These are phyloP conservation scores for Auanema freiburgensis DNA, from an alignment of 2,888 invertebrate species.

Conservation along the genomic window DNA sequence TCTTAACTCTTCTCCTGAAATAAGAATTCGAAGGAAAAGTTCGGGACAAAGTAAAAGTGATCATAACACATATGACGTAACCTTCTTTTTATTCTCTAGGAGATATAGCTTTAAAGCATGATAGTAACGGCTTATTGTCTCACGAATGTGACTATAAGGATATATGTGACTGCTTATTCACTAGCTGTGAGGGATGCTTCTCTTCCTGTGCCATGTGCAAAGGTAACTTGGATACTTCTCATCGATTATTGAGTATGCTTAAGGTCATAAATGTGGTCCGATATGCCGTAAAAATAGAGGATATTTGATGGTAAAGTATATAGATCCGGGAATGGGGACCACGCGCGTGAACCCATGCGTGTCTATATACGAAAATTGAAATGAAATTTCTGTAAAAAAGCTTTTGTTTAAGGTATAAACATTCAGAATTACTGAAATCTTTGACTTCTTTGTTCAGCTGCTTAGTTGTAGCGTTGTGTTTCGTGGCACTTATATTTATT, in stretches of 20 bases:
- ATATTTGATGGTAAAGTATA: not conserved
- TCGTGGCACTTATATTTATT: too few relatives aligned
- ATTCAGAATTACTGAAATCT: not conserved
- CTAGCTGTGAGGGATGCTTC: conserved; percentile 16
- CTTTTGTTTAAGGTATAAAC: not conserved
- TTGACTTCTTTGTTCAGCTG: not conserved
- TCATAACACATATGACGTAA: too few relatives aligned
- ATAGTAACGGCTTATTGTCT: not conserved
- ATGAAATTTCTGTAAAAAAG: too few relatives aligned
- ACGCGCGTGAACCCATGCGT: conserved; percentile 7
- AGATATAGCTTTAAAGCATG: not conserved
- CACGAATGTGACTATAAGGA: not conserved
- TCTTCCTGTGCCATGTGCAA: conserved; percentile 8
- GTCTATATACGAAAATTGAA: not conserved
- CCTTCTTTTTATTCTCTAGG: not conserved
- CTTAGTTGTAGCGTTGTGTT: too few relatives aligned
- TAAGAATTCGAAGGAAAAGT: too few relatives aligned
- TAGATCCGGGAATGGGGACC: not conserved
- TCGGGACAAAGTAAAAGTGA: too few relatives aligned
- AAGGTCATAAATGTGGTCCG: conserved; percentile 12
- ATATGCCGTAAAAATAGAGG: conserved; percentile 9
- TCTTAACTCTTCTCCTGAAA: too few relatives aligned
- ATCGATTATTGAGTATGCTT: not conserved
- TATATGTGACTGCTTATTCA: conserved; percentile 20
- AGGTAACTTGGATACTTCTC: not conserved